Conservation (phyloP, 2,797 vertebrate species). For the Lerista edwardsae region DNA sequence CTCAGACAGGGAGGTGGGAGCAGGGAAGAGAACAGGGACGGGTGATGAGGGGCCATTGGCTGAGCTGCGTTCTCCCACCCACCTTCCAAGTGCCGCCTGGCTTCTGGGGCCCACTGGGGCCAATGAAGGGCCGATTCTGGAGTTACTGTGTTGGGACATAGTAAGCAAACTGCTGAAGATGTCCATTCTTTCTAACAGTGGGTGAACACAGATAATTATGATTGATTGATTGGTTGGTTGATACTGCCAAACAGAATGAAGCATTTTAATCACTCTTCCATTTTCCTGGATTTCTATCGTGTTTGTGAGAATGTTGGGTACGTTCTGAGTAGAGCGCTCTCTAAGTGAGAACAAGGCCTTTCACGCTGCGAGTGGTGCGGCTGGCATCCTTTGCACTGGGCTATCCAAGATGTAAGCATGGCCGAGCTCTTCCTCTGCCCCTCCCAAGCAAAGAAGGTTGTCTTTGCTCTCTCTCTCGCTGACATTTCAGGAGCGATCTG, state of each 20-base stretch:
- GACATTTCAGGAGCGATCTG: not conserved
- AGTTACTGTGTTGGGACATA: not conserved
- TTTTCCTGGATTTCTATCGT: not conserved
- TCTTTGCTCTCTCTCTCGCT: not conserved
- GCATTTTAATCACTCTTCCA: not conserved
- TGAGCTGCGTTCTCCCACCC: no score
- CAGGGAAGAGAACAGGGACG: no score
- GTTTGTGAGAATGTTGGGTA: not conserved
- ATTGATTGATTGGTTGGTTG: not conserved
- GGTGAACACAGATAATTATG: not conserved
- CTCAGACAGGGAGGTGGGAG: no score
- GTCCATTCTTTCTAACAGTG: not conserved
- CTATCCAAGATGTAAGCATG: not conserved
- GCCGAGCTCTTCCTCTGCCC: not conserved
- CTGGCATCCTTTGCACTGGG: not conserved
- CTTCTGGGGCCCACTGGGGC: no score
- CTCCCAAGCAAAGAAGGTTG: not conserved
- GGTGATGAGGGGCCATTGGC: no score
- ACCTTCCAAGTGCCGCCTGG: no score
- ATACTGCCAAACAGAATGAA: not conserved
- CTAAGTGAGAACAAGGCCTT: not conserved
- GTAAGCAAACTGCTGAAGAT: not conserved
- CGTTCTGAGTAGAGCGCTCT: not conserved
- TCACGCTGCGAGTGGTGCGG: not conserved
- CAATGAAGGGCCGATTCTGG: no score